Evolutionary conservation across 2,888 invertebrate genomes (phyloP).

Genomic region (Troglohyphantes excavatus): DNA sequence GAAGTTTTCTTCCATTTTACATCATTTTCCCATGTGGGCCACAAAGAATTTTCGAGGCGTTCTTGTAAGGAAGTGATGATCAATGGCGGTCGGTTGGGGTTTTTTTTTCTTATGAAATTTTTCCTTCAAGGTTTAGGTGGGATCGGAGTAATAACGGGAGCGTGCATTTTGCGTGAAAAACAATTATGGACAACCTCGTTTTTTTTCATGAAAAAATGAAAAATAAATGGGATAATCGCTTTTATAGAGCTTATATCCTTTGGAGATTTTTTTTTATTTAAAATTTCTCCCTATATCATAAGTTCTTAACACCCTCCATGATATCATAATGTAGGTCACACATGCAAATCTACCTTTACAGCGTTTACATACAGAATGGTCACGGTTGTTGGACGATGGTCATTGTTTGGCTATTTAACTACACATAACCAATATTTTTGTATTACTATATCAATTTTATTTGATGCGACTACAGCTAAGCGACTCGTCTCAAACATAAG

Average conservation of each 20-base stretch:
- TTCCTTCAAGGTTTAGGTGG: slow-evolving; percentile 45
- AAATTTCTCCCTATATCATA: too few relatives aligned
- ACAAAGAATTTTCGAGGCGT: slow-evolving; percentile 57
- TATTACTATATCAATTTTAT: too few relatives aligned
- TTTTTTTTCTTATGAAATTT: slow-evolving; percentile 17
- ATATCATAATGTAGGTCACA: too few relatives aligned
- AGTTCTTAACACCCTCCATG: too few relatives aligned
- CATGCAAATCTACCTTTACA: too few relatives aligned
- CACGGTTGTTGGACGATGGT: too few relatives aligned
- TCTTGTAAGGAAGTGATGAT: slow-evolving; percentile 57
- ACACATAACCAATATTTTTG: too few relatives aligned
- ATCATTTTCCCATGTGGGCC: slow-evolving; percentile 68
- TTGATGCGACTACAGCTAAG: too few relatives aligned
- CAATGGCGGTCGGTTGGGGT: slow-evolving; percentile 30
- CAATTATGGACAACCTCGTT: slow-evolving; percentile 34
- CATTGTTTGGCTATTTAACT: too few relatives aligned
- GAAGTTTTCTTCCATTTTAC: slow-evolving; percentile 28
- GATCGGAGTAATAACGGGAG: slow-evolving; percentile 60
- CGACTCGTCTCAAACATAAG: too few relatives aligned
- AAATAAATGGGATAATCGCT: neutral
- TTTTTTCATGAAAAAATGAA: slow-evolving; percentile 23
- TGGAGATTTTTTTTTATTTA: neutral
- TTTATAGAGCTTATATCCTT: too few relatives aligned
- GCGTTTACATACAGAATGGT: too few relatives aligned
- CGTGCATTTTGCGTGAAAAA: slow-evolving; percentile 53